Evolutionary conservation across 2,888 invertebrate species (phyloP), one percentile per base, ranked within the genome.

Genomic region (Athetis lepigone): DNA sequence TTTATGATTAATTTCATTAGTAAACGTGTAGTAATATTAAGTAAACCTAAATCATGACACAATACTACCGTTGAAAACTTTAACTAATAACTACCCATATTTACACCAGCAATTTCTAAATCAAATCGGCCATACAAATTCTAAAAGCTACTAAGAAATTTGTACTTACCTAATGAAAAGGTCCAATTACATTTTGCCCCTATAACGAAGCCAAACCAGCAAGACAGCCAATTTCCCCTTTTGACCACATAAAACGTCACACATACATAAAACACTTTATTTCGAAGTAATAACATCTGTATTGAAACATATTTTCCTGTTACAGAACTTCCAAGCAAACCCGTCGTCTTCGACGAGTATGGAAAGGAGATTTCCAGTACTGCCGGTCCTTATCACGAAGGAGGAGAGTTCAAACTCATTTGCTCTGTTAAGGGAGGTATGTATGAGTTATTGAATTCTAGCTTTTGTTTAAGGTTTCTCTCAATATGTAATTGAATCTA

Each of bases 331-430:
- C 97, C 97, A 11, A 95, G 96, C 80, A 97, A 96, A 84, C 97
- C 97, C 62, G 96, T 95, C 80, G 97, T 97, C 84, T 96, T 97
- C 85, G 97, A 97, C 88, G 97, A 97, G 83, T 95, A 95, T 76
- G 97, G 97, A 29, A 96, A 96, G 81, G 96, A 96, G 82, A 95
- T 97, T 62, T 90, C 95, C 55, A 90, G 88, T 36, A 92, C 95
- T 18, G 97, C 97, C 25, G 97, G 97, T 52, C 97, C 97, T 55
- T 97, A 97, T 91, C 96, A 96, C 85, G 97, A 97, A 91, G 97
- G 97, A 39, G 96, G 96, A 37, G 96, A 96, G 80, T 96, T 97
- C 95, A 96, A 96, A 88, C 95, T 97, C 70, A 96, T 96, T 77
- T 97, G 97, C 89, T 95, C 97, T 70, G 97, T 97, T 58, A 95